Percentiles rank a stretch among this genome's conserved stretches.
These are phyloP conservation scores for Catamblyrhynchus diadema DNA, from an alignment of 2,797 vertebrate genomes.

Conservation along the genomic window DNA sequence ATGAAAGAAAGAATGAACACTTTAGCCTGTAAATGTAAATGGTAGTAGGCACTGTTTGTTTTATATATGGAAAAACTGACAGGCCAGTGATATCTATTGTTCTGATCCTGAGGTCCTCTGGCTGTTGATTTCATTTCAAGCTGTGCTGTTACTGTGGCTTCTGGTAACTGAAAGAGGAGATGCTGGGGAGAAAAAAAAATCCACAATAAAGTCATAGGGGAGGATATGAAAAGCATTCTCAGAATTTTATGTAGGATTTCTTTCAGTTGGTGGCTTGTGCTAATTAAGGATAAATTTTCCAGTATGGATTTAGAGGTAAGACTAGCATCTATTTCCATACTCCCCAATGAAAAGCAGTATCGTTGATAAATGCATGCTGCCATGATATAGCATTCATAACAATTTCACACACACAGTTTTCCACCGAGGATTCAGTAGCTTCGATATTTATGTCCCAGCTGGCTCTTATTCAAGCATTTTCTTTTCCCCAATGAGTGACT, in stretches of 20 bases:
- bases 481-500: background rate
- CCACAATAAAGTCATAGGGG: background rate
- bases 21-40: background rate
- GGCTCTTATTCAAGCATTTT: background rate
- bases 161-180: background rate
- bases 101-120: background rate
- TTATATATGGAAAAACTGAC: background rate
- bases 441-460: background rate
- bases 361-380: background rate
- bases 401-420: background rate
- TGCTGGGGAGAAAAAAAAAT: background rate
- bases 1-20: background rate
- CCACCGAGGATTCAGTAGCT: background rate
- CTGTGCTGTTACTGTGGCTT: background rate
- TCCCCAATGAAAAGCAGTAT: background rate
- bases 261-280: background rate
- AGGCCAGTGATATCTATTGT: background rate
- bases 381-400: background rate
- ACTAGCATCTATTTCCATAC: background rate
- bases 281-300: background rate
- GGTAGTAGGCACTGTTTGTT: background rate
- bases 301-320: background rate
- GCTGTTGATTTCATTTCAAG: background rate
- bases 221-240: background rate
- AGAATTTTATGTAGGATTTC: background rate